Evolutionary conservation across 2,888 invertebrate genomes (phyloP), one percentile per base, ranked within the genome.

Genomic region (Drosophila atroscutellata): DNA sequence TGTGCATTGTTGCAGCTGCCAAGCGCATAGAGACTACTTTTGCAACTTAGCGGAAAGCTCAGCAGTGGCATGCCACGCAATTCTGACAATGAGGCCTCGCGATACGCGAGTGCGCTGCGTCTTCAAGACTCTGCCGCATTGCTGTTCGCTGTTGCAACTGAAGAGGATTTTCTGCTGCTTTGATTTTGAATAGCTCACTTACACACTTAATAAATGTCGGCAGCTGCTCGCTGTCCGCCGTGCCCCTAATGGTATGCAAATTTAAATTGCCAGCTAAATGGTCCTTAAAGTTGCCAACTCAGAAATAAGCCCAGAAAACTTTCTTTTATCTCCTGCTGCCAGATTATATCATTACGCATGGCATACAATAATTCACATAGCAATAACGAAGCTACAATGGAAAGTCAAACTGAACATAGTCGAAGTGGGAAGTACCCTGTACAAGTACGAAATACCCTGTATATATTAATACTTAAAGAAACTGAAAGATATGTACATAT

Each of bases 121-220:
- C 37, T 60, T 34, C 32, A 1, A 34, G 50, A 32, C 20, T n/a
- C 13, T 37, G 37, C 11, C 6, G 6, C 18, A 18, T 26, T 26
- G 24, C 36, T 34, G 51, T 28, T 36, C 28, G 37, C 56, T 26
- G 74, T 66, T 79, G 68, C 42, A 57, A 49, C 39, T 69, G 50
- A 67, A 66, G 67, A 70, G 65, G 60, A 75, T 77, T 87, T 85
- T 83, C 85, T 85, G 83, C 83, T 79, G 72, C 86, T 79, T 77
- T 85, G 88, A 87, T 85, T 87, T 75, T 83, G 83, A 85, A 85
- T 81, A 72, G 83, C 83, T 72, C 79, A 79, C 87, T 85, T 84
- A 85, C 65, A 79, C 69, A 76, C 81, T 83, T 87, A 87, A 87
- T 87, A 84, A 83, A 87, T 71, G 86, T 81, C 68, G 66, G 24